Base-by-base conservation (phyloP, 2,113 vertebrate species). In the Phylloscopus trochiloides region DNA sequence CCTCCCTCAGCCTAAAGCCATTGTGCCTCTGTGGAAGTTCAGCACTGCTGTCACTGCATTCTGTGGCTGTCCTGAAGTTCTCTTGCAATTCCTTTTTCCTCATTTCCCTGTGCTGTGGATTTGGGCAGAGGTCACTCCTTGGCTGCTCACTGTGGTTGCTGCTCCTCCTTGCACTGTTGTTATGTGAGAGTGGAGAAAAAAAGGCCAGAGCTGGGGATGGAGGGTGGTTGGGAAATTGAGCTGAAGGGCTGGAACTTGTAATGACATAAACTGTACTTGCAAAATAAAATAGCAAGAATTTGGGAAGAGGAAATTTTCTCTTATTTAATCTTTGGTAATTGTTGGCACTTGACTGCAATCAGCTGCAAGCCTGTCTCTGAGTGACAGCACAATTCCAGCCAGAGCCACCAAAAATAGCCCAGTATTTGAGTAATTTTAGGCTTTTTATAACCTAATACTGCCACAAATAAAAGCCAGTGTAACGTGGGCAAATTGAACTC, bases 301-400 rank as follows among this genome's bases (percentile, higher is more conserved):
- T 59, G 40, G 70, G 73, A 95, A 90, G 40, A 72, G 25, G 77
- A 47, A 52, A 65, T 87, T 74, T 81, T 78, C 6, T 91, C 66
- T 78, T 94, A 92, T 92, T 97, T 96, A 87, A 81, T 75, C 66
- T 67, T 3, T 85, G 57, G 70, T 90, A 91, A 81, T 81, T 72
- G 57, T 71, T 94, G 85, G 81, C 67, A 57, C 70, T 95, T 90
- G 70, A 43, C 70, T 91, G 32, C 61, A 59, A 78, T 93, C 77
- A 90, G 74, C 66, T 93, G 70, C 66, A 93, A 88, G 79, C 81
- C 70, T 75, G 0, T 34, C 11, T 85, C 57, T 92, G 92, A 97
- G 24, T 91, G 90, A 77, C 82, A 96, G 82, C 62, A 50, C 52
- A 87, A 21, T 63, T 82, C 74, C 29, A 96, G 73, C 61, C 84